These are phyloP conservation scores for Eurois occulta DNA, from an alignment of 2,888 invertebrate species.

Conservation along the genomic window DNA sequence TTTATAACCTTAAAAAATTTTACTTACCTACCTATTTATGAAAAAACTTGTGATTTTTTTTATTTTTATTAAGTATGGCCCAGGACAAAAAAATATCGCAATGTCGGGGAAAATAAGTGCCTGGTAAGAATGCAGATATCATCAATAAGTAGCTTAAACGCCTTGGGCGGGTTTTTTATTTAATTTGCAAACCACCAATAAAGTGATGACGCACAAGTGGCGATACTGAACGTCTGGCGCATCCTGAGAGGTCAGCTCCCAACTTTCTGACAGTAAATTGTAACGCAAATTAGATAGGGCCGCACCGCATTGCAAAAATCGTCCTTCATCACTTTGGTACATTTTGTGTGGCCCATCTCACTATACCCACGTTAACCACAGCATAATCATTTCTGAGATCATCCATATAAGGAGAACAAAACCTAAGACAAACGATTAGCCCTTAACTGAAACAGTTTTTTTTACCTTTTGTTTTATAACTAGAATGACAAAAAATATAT, in stretches of 20 bases:
- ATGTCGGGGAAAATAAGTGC: too few species aligned
- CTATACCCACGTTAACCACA: not conserved
- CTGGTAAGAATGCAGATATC: too few species aligned
- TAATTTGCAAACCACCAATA: not conserved
- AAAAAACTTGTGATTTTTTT: too few species aligned
- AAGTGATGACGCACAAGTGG: not conserved
- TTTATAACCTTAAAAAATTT: too few species aligned
- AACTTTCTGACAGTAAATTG: not conserved
- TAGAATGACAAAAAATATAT: not conserved
- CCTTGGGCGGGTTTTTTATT: too few species aligned
- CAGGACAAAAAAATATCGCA: too few species aligned
- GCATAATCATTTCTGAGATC: not conserved
- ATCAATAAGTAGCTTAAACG: too few species aligned
- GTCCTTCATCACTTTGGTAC: not conserved
- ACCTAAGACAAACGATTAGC: not conserved
- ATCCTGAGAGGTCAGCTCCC: too few species aligned
- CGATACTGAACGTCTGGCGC: not conserved
- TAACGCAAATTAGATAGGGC: not conserved
- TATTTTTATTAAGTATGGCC: too few species aligned
- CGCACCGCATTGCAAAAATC: not conserved
- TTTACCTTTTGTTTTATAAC: not conserved
- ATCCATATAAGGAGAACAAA: not conserved
- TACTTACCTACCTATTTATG: too few species aligned
- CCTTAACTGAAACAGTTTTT: not conserved
- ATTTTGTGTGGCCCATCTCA: not conserved